A percentile compares a stretch with the other conserved stretches of the same genome.
Conservation (phyloP, 2,888 invertebrate species). For the Cosmia pyralina region DNA sequence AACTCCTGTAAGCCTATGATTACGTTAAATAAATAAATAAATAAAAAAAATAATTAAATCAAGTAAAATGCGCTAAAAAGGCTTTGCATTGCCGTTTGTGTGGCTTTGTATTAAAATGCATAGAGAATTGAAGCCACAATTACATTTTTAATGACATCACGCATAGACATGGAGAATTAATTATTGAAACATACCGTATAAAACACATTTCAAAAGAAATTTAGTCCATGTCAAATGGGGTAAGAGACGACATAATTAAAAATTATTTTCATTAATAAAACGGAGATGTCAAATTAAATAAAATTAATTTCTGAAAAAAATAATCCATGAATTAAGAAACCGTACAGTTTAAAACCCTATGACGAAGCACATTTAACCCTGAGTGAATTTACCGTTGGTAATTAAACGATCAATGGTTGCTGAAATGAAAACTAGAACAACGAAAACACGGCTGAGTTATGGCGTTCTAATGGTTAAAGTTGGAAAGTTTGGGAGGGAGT, state of each 20-base stretch:
- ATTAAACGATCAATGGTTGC: constrained; percentile 59
- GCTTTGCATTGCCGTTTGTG: background rate
- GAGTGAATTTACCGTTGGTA: constrained; percentile 48
- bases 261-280: constrained; percentile 3
- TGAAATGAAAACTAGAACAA: constrained; percentile 65
- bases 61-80: background rate
- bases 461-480: constrained; percentile 76
- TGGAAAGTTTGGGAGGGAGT: constrained; percentile 65
- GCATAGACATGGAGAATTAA: background rate
- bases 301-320: constrained; percentile 33
- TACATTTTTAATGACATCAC: background rate
- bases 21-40: too few species aligned
- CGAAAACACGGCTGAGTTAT: constrained; percentile 67
- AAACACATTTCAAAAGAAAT: constrained; percentile 17
- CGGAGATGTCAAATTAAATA: constrained; percentile 9
- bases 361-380: constrained; percentile 28
- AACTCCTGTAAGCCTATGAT: background rate
- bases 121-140: background rate
- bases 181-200: background rate
- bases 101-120: background rate
- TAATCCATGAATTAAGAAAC: constrained; percentile 37
- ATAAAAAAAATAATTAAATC: too few species aligned
- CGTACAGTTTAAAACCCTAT: constrained; percentile 4
- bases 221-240: background rate
- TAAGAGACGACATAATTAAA: constrained; percentile 1